Percentiles rank a stretch among this genome's conserved stretches.
Evolutionary conservation across 2,888 invertebrate genomes (phyloP).

Genomic region (Nemapogon koenigi): DNA sequence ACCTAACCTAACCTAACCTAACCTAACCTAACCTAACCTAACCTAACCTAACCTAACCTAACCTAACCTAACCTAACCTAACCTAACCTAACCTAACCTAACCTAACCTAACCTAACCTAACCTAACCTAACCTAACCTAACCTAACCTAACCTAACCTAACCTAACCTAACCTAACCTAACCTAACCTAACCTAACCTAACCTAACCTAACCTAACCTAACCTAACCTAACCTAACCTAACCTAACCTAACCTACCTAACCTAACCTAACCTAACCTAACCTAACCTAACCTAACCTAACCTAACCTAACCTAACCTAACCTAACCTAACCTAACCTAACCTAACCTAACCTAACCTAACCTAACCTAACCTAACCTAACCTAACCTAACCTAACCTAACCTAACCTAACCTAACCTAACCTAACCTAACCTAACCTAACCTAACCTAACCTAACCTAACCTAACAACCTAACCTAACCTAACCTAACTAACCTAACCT

Average conservation of each 20-base stretch:
- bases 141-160: slow-evolving; percentile 11
- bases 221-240: slow-evolving; percentile 12
- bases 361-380: slow-evolving; percentile 15
- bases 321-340: slow-evolving; percentile 11
- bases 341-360: slow-evolving; percentile 12
- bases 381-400: slow-evolving; percentile 14
- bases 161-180: slow-evolving; percentile 12
- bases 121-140: slow-evolving; percentile 13
- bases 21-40: slow-evolving; percentile 14
- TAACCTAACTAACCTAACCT: slow-evolving; percentile 13
- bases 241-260: slow-evolving; percentile 11
- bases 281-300: slow-evolving; percentile 13
- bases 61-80: slow-evolving; percentile 11
- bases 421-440: slow-evolving; percentile 13
- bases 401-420: slow-evolving; percentile 12
- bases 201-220: slow-evolving; percentile 13
- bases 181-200: slow-evolving; percentile 12
- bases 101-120: slow-evolving; percentile 10
- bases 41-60: slow-evolving; percentile 13
- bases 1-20: slow-evolving; percentile 12
- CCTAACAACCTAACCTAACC: slow-evolving; percentile 15
- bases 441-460: slow-evolving; percentile 11
- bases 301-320: slow-evolving; percentile 11
- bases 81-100: slow-evolving; percentile 9
- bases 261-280: slow-evolving; percentile 12